Evolutionary conservation across 1,140 invertebrate species (phyloP).

Genomic region (Cherax quadricarinatus): DNA sequence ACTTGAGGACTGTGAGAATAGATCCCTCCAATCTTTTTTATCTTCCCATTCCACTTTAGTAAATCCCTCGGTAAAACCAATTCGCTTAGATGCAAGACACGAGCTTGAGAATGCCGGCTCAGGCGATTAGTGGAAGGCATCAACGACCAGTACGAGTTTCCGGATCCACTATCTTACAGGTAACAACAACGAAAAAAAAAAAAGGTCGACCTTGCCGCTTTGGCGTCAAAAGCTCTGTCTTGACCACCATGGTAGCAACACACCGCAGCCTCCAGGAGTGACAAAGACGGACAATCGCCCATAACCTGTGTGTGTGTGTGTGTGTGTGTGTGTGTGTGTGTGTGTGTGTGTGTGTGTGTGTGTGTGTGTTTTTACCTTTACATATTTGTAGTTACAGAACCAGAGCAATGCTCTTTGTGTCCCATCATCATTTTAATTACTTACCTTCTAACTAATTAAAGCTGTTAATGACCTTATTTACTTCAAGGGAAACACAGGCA

Average conservation of each 20-base stretch:
- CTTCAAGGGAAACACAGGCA: too few relatives aligned
- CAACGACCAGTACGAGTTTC: background rate
- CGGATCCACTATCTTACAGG: background rate
- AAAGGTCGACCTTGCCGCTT: background rate
- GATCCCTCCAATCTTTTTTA: background rate
- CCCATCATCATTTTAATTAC: too few relatives aligned
- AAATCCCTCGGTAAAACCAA: background rate
- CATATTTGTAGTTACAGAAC: too few relatives aligned
- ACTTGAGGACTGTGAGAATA: background rate
- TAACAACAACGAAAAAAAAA: background rate
- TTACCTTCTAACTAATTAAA: too few relatives aligned
- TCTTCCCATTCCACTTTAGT: background rate
- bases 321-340: too few relatives aligned
- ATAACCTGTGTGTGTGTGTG: background rate
- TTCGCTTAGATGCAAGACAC: background rate
- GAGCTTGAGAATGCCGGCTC: background rate
- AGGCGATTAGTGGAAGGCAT: background rate
- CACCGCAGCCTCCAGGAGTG: background rate
- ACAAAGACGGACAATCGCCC: background rate
- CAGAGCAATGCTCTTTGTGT: too few relatives aligned
- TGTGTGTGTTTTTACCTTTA: too few relatives aligned
- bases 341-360: too few relatives aligned
- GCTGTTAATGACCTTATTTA: too few relatives aligned
- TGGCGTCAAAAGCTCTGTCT: background rate
- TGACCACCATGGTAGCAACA: background rate